Conservation (phyloP, 1,140 invertebrate species). For the Holotrichia oblita region DNA sequence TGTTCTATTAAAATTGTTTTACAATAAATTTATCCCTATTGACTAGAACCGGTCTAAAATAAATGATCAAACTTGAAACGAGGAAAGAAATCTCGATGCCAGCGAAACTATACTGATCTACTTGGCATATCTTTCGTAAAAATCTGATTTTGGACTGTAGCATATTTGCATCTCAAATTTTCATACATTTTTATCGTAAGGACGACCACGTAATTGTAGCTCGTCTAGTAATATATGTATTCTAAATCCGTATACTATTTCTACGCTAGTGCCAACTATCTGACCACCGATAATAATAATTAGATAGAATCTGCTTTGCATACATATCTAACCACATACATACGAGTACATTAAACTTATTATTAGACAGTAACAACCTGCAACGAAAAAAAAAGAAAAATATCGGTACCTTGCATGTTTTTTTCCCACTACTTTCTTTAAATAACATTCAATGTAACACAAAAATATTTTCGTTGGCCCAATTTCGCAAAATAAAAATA, state of each 20-base stretch:
- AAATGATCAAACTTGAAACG: too few relatives aligned
- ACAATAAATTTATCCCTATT: too few relatives aligned
- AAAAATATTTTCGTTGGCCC: conserved; percentile 29
- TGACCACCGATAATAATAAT: neutral
- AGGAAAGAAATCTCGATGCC: too few relatives aligned
- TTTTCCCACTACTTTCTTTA: conserved; percentile 2
- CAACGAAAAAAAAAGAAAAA: neutral
- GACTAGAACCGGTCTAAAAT: too few relatives aligned
- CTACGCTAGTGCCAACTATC: neutral
- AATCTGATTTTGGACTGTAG: too few relatives aligned
- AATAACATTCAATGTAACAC: conserved; percentile 8
- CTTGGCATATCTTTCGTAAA: too few relatives aligned
- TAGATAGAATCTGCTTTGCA: neutral
- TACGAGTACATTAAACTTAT: neutral
- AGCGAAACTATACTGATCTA: too few relatives aligned
- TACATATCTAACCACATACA: neutral
- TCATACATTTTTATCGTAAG: too few relatives aligned
- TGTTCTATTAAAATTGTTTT: too few relatives aligned
- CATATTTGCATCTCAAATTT: too few relatives aligned
- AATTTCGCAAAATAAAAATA: neutral
- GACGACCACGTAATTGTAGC: too few relatives aligned
- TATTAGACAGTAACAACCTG: too few relatives aligned
- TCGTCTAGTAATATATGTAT: neutral
- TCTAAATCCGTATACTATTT: neutral
- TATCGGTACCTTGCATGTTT: neutral